Evolutionary conservation across 1,140 invertebrate species (phyloP).

Genomic region (Daktulosphaira vitifoliae): DNA sequence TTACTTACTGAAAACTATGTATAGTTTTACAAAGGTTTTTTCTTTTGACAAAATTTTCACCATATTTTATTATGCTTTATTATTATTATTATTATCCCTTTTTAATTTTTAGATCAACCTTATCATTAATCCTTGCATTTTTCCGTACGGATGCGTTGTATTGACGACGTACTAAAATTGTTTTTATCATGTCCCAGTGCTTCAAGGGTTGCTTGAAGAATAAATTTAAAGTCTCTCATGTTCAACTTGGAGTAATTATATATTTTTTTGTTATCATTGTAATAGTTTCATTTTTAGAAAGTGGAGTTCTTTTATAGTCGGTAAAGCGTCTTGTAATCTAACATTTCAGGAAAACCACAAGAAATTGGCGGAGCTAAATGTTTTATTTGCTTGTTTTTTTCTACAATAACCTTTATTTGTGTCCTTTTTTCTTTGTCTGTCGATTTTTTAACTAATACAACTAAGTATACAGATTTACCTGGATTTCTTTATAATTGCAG

Average conservation of each 20-base stretch:
- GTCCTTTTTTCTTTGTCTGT: conserved; percentile 2
- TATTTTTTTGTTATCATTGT: background rate
- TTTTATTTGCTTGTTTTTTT: background rate
- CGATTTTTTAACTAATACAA: background rate
- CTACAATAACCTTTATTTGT: background rate
- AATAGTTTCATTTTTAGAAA: too few relatives aligned
- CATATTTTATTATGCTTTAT: too few relatives aligned
- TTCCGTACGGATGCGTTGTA: background rate
- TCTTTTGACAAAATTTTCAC: too few relatives aligned
- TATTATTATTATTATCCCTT: too few relatives aligned
- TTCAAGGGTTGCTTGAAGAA: too few relatives aligned
- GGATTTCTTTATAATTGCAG: background rate
- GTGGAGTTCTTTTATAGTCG: background rate
- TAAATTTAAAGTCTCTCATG: background rate
- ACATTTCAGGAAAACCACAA: too few relatives aligned
- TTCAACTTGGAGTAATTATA: background rate
- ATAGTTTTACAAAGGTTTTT: too few relatives aligned
- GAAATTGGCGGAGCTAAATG: background rate
- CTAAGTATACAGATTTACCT: background rate
- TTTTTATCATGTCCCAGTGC: background rate
- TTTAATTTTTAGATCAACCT: background rate
- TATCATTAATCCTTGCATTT: background rate
- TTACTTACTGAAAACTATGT: too few relatives aligned
- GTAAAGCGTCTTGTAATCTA: background rate
- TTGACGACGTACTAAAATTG: background rate